A percentile compares a stretch with the other conserved stretches of the same genome.
phyloP scores from a whole-genome alignment of 2,113 vertebrate genomes.

The Vimba vimba region DNA sequence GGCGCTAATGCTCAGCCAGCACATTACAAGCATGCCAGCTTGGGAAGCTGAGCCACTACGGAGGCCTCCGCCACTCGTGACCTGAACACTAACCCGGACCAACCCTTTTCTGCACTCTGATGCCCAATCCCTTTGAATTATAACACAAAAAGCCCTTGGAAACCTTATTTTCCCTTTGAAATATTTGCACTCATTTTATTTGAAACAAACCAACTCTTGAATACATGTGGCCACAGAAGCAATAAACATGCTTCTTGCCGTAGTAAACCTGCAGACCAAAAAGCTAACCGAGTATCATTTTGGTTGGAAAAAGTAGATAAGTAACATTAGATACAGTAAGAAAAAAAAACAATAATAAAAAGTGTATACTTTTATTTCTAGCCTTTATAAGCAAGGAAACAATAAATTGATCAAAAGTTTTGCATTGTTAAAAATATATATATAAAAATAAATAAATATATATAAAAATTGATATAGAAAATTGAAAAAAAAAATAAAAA shows the following conservation, averaged over 20 bases:
- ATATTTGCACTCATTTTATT: not conserved
- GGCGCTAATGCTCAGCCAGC: not conserved
- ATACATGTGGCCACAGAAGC: not conserved
- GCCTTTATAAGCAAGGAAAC: not conserved
- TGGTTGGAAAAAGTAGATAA: not conserved
- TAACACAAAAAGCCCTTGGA: not conserved
- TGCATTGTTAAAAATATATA: not conserved
- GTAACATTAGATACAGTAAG: not conserved
- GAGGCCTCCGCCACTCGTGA: not conserved
- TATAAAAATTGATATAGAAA: no score
- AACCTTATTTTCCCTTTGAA: not conserved
- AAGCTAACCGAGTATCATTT: not conserved
- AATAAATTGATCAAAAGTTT: not conserved
- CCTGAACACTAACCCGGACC: not conserved
- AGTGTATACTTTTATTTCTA: not conserved
- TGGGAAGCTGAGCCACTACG: not conserved
- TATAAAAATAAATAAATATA: not conserved
- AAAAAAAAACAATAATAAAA: not conserved
- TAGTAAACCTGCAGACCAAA: constrained; percentile 3
- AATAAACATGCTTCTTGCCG: not conserved
- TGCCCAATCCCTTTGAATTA: not conserved
- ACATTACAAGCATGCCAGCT: not conserved
- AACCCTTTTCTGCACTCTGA: not conserved
- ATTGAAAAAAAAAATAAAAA: no score
- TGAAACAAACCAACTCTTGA: not conserved